A percentile compares a stretch with the other conserved stretches of the same genome.
phyloP scores from a whole-genome alignment of 2,797 vertebrate genomes.

The Paguma larvata region DNA sequence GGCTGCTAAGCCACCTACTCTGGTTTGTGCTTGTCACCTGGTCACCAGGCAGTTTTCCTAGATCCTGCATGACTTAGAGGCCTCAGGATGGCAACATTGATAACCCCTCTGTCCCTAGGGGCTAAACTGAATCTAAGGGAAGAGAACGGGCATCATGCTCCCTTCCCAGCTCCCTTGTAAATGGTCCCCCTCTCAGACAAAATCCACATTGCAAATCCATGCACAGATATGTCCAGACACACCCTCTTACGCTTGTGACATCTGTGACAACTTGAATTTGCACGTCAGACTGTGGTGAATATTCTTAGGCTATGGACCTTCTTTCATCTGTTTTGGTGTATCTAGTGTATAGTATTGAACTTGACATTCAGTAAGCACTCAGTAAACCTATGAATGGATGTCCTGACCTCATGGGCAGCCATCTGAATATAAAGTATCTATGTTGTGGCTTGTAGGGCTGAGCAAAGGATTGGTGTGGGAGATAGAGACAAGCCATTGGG shows the following conservation, averaged over 20 bases:
- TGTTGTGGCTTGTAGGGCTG: not conserved
- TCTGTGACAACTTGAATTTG: not conserved
- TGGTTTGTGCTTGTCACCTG: not conserved
- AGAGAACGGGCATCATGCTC: not conserved
- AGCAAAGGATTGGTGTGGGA: no score
- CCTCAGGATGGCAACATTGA: not conserved
- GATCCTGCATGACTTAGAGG: not conserved
- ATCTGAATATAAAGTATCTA: not conserved
- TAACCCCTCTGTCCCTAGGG: not conserved
- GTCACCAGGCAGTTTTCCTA: not conserved
- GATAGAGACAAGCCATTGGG: rapidly evolving
- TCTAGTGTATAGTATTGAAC: not conserved
- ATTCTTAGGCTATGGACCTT: not conserved
- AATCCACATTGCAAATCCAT: not conserved
- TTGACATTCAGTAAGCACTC: not conserved
- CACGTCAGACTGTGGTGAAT: not conserved
- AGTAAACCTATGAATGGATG: not conserved
- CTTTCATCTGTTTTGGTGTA: not conserved
- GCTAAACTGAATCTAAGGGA: not conserved
- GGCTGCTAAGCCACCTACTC: not conserved
- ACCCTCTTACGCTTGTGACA: not conserved
- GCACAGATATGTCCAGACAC: not conserved
- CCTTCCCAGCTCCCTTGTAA: not conserved
- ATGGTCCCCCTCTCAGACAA: not conserved
- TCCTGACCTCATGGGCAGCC: not conserved